phyloP scores from a whole-genome alignment of 2,797 vertebrate genomes.

The Gallinago stenura region DNA sequence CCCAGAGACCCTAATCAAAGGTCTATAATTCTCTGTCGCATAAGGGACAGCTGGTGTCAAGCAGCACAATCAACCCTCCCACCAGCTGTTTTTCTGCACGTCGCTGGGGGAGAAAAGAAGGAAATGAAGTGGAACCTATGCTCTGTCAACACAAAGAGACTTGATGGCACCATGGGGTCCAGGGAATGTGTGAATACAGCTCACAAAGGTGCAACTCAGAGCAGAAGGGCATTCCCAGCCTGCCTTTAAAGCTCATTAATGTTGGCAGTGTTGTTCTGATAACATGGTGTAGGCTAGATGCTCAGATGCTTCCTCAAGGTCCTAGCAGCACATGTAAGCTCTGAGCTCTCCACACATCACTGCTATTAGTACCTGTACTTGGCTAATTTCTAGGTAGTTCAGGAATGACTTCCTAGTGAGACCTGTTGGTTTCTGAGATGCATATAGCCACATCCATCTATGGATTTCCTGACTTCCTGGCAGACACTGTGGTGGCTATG shows the following conservation, averaged over 20 bases:
- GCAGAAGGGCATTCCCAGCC: not conserved
- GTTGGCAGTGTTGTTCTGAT: not conserved
- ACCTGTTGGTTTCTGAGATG: not conserved
- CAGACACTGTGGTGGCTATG: fast-evolving
- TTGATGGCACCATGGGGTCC: not conserved
- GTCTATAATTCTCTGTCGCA: not conserved
- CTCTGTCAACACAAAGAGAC: not conserved
- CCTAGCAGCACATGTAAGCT: not conserved
- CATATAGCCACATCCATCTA: not conserved
- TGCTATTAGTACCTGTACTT: not conserved
- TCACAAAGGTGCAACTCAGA: not conserved
- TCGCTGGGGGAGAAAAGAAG: not conserved
- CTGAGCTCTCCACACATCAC: not conserved
- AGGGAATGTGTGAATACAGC: not conserved
- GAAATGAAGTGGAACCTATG: not conserved
- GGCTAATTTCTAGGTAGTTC: not conserved
- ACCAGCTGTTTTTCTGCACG: not conserved
- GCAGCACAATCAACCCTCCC: not conserved
- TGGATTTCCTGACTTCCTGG: not conserved
- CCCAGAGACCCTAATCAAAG: not conserved
- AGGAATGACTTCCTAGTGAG: not conserved
- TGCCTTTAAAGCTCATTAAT: not conserved
- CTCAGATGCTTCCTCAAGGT: not conserved
- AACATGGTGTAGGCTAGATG: not conserved
- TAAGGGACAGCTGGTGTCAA: not conserved